Base-by-base conservation (phyloP, 2,797 vertebrate species). In the Pygocentrus nattereri region DNA sequence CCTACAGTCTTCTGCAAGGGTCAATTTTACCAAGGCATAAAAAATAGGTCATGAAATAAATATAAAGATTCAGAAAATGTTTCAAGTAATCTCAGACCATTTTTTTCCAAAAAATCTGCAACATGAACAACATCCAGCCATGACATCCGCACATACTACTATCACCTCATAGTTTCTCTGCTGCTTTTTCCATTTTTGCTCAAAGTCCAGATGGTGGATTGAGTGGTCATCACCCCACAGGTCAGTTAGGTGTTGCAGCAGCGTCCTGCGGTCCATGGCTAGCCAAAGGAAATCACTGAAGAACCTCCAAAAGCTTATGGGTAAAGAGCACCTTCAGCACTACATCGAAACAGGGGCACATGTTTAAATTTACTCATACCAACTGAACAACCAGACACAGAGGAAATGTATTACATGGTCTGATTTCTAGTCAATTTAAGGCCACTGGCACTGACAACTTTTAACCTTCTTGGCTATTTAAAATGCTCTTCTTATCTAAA, bases 131-230 rank as follows among this genome's bases (percentile, higher is more conserved):
- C 54, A 62, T 62, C 25, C 16, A 15, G 25, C 5, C 7, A 6
- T 64, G 61, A 58, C 2, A 27, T 52, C 49, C 71, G 50, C 21
- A 15, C 19, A 59, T 74, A 7, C 10, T 58, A 50, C 11, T 16
- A 6, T 83, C 75, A 81, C 79, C 73, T 82, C 54, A 78, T 31
- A 84, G 81, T 74, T 0, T 72, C 86, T 87, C 38, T 87, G 27
- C 85, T 90, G 88, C 69, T 87, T 91, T 23, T 82, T 91, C 91
- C 90, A 91, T 12, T 92, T 87, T 47, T 91, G 92, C 89, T 93
- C 89, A 86, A 94, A 94, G 82, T 85, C 90, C 5, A 93, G 75
- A 0, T 0, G 76, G 27, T 88, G 89, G 0, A 87, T 84, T 16
- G 90, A 93, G 83, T 92, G 91, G 34, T 68, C 75, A 77, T 87